These are phyloP conservation scores for Fragum fragum DNA, from an alignment of 2,888 invertebrate species.

Conservation along the genomic window DNA sequence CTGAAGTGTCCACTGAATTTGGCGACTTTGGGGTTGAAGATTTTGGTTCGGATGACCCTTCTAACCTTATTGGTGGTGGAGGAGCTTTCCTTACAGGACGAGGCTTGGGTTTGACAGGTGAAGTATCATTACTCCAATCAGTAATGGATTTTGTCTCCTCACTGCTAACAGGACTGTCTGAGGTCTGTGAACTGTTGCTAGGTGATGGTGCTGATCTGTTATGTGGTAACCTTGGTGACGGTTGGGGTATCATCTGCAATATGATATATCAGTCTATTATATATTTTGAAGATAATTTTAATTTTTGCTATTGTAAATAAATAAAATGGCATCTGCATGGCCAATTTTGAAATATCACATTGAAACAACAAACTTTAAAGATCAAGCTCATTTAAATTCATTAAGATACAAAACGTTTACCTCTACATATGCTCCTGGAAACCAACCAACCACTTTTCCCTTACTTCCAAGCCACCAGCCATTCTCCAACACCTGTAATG, in stretches of 20 bases:
- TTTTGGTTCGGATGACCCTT: background rate
- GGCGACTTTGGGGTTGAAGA: background rate
- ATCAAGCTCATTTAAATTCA: too few species aligned
- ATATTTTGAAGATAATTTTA: too few species aligned
- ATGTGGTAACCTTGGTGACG: conserved; percentile 35
- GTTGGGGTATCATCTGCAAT: conserved; percentile 62
- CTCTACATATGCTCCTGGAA: conserved; percentile 84
- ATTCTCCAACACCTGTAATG: conserved; percentile 78
- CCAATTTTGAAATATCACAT: too few species aligned
- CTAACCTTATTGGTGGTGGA: conserved; percentile 57
- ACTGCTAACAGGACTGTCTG: conserved; percentile 25
- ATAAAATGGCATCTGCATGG: too few species aligned
- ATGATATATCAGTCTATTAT: too few species aligned
- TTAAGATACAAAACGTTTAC: too few species aligned
- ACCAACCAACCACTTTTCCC: conserved; percentile 82
- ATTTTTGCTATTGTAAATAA: too few species aligned
- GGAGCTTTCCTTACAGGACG: conserved; percentile 72
- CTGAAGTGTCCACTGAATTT: background rate
- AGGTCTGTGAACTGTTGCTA: conserved; percentile 31
- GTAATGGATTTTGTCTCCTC: conserved; percentile 20
- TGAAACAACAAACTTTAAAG: too few species aligned
- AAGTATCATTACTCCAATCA: conserved; percentile 7
- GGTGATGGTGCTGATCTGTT: conserved; percentile 17
- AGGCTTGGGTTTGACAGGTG: conserved; percentile 43
- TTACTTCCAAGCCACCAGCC: conserved; percentile 85